Base-by-base conservation (phyloP, 2,888 invertebrate genomes). In the Hemicrepidius hirtus region DNA sequence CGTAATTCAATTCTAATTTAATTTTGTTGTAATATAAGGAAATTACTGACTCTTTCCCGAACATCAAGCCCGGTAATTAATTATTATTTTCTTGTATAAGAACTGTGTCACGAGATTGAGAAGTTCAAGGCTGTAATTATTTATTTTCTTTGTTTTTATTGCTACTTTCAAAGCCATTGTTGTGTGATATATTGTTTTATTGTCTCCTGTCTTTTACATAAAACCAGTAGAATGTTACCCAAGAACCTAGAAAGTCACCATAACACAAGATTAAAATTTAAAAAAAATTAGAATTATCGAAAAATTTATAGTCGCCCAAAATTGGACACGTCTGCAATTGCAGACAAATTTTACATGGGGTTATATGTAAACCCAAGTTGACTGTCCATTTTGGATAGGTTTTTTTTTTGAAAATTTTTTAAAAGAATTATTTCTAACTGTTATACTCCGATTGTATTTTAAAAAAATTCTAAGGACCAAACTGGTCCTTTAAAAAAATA, bases 61-160 rank as follows among this genome's bases (percentile, higher is more conserved):
- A n/a, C n/a, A n/a, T n/a, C n/a, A n/a, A n/a, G n/a, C n/a, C n/a
- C n/a, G n/a, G n/a, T 16, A 18, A 16, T 18, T 16, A 16, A 44
- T 44, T 6, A 44, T 44, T 44, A 7, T 16, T 18, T 44, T 44
- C 18, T 44, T 18, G 18, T 44, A 16, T 44, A 5, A 44, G 16
- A 44, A 44, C 3, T 18, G 44, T 44, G 44, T 44, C 10, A 18
- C 3, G 44, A 44, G 32, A 32, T 7, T 32, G 32, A 32, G 13
- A 44, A 44, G 44, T 44, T 44, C 44, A 44, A 44, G 44, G 44
- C 9, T 44, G 16, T 7, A 44, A 16, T 44, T 44, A 44, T 7
- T 9, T 18, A 1, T 44, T 5, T 7, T 16, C 10, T 16, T 13
- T 16, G 6, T 44, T 16, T 6, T 7, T 44, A 6, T 44, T 44